Evolutionary conservation across 2,797 vertebrate species (phyloP), one percentile per base, ranked within the genome.

Genomic region (Scolopax rusticola): DNA sequence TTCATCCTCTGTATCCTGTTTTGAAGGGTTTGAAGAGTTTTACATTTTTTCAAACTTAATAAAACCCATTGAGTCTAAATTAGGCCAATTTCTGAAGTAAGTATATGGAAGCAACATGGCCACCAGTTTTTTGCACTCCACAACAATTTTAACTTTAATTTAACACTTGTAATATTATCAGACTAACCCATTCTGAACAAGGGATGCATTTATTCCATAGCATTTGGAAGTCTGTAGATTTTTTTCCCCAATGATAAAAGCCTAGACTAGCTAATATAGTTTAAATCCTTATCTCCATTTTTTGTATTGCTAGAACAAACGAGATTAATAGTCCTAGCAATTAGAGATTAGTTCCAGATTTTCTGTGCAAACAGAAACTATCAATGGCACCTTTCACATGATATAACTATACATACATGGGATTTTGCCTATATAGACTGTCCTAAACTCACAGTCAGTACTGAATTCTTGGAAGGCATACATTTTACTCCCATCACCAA

Each of bases 401-500:
- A 68, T 70, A 92, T 27, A 4, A 57, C 15, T 78, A 81, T 6
- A 90, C 7, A 60, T 33, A 80, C 4, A 63, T 3, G 18, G 59
- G 41, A 76, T 63, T 87, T 92, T 38, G 32, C 67, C 63, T 88
- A 16, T 14, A 41, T 2, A 78, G 12, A 21, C 30, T 60, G 7
- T 81, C 25, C 84, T 79, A n/a, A 84, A 87, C 18, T 76, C 21
- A 78, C 17, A 92, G 50, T 87, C 48, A 87, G 40, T n/a, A 32
- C 50, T 75, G 71, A 93, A 56, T 48, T 95, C 80, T 81, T 80
- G 36, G 38, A 83, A 95, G 33, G 71, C 70, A 93, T 63, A 95
- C 71, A 82, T 82, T 94, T 92, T 88, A 86, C 5, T 91, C 95
- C 93, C 95, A 95, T 94, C 90, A 97, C 94, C 96, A 97, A 89